Evolutionary conservation across 2,888 invertebrate genomes (phyloP), one percentile per base, ranked within the genome.

Genomic region (Aspidiotus destructor): DNA sequence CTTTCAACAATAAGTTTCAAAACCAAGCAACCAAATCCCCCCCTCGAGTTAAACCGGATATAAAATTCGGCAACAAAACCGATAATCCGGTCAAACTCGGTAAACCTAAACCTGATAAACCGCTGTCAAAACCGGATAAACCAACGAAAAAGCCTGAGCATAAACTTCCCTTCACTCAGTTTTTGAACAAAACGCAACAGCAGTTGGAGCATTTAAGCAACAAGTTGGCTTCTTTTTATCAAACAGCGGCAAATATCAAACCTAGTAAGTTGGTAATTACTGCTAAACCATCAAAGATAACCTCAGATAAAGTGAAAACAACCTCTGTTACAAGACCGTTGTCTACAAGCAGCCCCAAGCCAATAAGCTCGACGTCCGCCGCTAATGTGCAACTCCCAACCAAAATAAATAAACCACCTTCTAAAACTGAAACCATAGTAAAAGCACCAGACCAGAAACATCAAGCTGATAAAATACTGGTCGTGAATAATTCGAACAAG

Each of bases 161-260:
- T 11, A 64, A 64, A 55, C 42, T 64, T 16, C 54, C 40, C 0
- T 40, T 64, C 1, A 40, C 11, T 15, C 64, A 64, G 42, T 42
- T 64, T 10, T 11, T 64, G n/a, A 64, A 64, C 16, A 64, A 64
- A 55, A 64, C 64, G 1, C 42, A 55, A 11, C 57, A 55, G 17
- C 28, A 42, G 15, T 53, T 53, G 13, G 53, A 52, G 13, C 52
- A 40, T 8, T n/a, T 48, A 15, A 17, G 63, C 7, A 55, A 69
- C 40, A 57, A 57, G 13, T 61, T 61, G 41, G 58, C 57, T 8
- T 64, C 60, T n/a, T 6, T 61, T 0, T 60, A 65, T n/a, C 69
- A 69, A 54, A 69, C 69, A 48, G 17, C 60, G 1, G 61, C 67
- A 58, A 17, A 62, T 55, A 15, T 42, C 15, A 48, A 70, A 60